A percentile compares a stretch with the other conserved stretches of the same genome.
Evolutionary conservation across 2,888 invertebrate species (phyloP).

Genomic region (Cheilosia vulpina): DNA sequence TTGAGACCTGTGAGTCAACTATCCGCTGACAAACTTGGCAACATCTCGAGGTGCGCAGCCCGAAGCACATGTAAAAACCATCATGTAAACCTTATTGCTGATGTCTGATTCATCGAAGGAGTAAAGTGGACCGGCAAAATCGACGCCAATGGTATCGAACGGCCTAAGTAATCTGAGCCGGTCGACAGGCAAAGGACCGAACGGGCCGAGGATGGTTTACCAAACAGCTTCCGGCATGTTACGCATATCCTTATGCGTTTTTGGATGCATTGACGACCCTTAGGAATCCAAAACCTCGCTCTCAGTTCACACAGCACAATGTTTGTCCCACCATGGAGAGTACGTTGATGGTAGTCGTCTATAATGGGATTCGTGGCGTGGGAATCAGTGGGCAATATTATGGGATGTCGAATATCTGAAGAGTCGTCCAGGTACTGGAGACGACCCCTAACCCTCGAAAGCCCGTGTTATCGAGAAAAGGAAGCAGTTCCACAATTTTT

Average conservation of each 20-base stretch:
- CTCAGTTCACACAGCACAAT: constrained; percentile 6
- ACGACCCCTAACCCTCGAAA: constrained; percentile 9
- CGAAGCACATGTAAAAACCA: constrained; percentile 23
- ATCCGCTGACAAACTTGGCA: neutral
- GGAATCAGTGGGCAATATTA: constrained; percentile 11
- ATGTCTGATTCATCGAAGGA: constrained; percentile 1
- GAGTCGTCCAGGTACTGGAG: constrained; percentile 18
- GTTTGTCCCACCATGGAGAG: too few relatives aligned
- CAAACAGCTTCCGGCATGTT: constrained; percentile 11
- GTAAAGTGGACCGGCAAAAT: constrained; percentile 19
- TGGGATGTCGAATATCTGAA: constrained; percentile 13
- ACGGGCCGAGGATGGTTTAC: constrained; percentile 1
- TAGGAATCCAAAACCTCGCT: constrained; percentile 15
- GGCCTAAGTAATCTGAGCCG: constrained; percentile 13
- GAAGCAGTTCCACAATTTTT: constrained; percentile 15
- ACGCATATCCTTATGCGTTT: constrained; percentile 8
- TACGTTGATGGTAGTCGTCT: too few relatives aligned
- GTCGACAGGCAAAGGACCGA: constrained; percentile 10
- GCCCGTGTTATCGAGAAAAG: constrained; percentile 9
- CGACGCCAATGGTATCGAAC: neutral
- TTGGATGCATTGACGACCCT: constrained; percentile 16
- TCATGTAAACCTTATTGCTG: constrained; percentile 1
- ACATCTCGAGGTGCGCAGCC: constrained; percentile 14
- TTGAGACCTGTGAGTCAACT: constrained; percentile 2
- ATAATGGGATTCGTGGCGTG: neutral